phyloP scores from a whole-genome alignment of 1,140 invertebrate genomes.

The Sycophaga agraensis region DNA sequence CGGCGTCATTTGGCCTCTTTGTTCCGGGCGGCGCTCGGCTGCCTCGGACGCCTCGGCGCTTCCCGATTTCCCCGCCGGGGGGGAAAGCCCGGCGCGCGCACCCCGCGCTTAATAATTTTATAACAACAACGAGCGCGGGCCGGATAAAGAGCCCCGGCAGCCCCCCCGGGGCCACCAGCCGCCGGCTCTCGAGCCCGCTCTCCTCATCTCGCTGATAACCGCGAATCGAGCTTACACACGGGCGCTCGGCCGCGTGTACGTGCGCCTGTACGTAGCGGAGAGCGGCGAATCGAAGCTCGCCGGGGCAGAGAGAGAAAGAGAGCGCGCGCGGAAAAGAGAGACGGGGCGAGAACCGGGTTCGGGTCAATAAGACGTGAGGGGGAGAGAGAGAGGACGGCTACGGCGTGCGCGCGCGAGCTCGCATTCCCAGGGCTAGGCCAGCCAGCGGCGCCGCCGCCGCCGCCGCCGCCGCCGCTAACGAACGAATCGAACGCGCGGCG shows the following conservation, averaged over 20 bases:
- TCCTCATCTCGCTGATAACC: slow-evolving; percentile 32
- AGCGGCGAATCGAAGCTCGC: slow-evolving; percentile 47
- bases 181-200: slow-evolving; percentile 7
- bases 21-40: too few relatives aligned
- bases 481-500: slow-evolving; percentile 40
- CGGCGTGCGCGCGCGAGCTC: slow-evolving; percentile 36
- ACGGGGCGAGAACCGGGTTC: slow-evolving; percentile 53
- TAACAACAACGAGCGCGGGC: too few relatives aligned
- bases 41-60: too few relatives aligned
- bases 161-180: too few relatives aligned
- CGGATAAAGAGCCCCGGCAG: background rate
- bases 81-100: too few relatives aligned
- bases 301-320: slow-evolving; percentile 41
- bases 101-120: too few relatives aligned
- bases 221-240: slow-evolving; percentile 1
- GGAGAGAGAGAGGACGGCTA: slow-evolving; percentile 38
- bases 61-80: too few relatives aligned
- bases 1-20: too few relatives aligned
- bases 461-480: slow-evolving; percentile 39
- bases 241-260: background rate
- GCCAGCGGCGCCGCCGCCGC: too few relatives aligned
- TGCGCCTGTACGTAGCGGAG: slow-evolving; percentile 27
- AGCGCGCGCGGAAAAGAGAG: slow-evolving; percentile 43
- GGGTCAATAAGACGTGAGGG: slow-evolving; percentile 59
- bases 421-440: slow-evolving; percentile 55